Evolutionary conservation across 2,888 invertebrate genomes (phyloP).

Genomic region (Eulithis prunata): DNA sequence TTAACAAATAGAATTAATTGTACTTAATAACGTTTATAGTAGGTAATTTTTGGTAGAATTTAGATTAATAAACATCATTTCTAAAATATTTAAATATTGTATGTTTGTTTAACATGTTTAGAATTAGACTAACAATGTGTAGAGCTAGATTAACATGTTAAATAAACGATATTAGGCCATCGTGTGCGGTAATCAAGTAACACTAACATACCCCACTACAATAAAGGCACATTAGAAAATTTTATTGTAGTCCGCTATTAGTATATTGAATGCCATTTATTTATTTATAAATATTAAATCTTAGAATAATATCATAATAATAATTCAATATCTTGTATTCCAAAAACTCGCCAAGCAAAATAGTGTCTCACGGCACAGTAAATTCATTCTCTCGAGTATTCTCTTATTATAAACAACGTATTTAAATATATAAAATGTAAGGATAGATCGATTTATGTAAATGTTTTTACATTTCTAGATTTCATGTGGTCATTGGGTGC

Average conservation of each 20-base stretch:
- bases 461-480: slow-evolving; percentile 92
- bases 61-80: slow-evolving; percentile 83
- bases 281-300: slow-evolving; percentile 58
- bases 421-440: slow-evolving; percentile 74
- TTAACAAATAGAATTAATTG: slow-evolving; percentile 80
- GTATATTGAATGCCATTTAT: slow-evolving; percentile 66
- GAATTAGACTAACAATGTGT: slow-evolving; percentile 82
- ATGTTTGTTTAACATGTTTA: slow-evolving; percentile 85
- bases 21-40: slow-evolving; percentile 75
- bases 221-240: slow-evolving; percentile 63
- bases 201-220: slow-evolving; percentile 76
- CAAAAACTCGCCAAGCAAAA: slow-evolving; percentile 81
- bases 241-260: slow-evolving; percentile 68
- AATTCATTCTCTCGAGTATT: slow-evolving; percentile 54
- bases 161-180: slow-evolving; percentile 55
- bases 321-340: slow-evolving; percentile 54
- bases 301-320: slow-evolving; percentile 52
- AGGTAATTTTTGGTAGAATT: slow-evolving; percentile 72
- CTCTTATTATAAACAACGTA: slow-evolving; percentile 59
- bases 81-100: slow-evolving; percentile 78
- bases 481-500: slow-evolving; percentile 99
- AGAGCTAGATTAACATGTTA: slow-evolving; percentile 78
- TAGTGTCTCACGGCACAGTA: slow-evolving; percentile 81
- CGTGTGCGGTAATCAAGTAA: slow-evolving; percentile 58
- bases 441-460: slow-evolving; percentile 83